phyloP scores from a whole-genome alignment of 2,113 vertebrate genomes.

The Noctilio leporinus region DNA sequence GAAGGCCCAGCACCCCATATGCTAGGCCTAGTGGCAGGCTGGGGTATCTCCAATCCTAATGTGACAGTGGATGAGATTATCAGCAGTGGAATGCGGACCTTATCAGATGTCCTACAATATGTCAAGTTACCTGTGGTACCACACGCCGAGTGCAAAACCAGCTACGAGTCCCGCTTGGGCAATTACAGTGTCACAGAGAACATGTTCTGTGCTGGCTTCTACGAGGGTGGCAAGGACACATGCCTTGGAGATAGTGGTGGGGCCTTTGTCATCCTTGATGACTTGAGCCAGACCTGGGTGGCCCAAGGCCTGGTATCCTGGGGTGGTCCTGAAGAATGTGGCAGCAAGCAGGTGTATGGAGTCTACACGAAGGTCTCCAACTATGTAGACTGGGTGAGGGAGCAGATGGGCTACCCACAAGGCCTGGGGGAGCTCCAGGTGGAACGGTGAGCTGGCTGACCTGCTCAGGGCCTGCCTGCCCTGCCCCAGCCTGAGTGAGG shows the following conservation, averaged over 20 bases:
- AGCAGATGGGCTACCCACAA: constrained; percentile 73
- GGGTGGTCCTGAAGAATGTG: constrained; percentile 95
- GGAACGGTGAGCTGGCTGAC: constrained; percentile 67
- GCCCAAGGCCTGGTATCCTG: constrained; percentile 95
- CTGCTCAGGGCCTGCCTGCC: neutral
- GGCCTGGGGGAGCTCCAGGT: constrained; percentile 61
- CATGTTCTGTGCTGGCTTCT: constrained; percentile 98
- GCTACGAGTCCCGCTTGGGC: constrained; percentile 89
- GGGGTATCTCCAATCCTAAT: constrained; percentile 92
- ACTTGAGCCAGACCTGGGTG: constrained; percentile 82
- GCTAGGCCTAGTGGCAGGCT: constrained; percentile 93
- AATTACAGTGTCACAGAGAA: constrained; percentile 95
- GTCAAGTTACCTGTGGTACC: constrained; percentile 94
- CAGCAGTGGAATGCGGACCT: constrained; percentile 78
- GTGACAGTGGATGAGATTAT: constrained; percentile 79
- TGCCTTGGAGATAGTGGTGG: constrained; percentile 96
- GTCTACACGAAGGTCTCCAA: constrained; percentile 94
- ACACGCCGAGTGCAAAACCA: constrained; percentile 88
- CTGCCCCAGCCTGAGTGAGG: neutral
- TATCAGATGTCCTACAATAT: constrained; percentile 90
- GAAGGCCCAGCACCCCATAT: constrained; percentile 82
- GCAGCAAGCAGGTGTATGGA: constrained; percentile 93
- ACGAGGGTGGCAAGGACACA: constrained; percentile 91
- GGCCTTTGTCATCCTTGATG: constrained; percentile 88
- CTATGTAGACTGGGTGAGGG: constrained; percentile 87